These are phyloP conservation scores for Idaea aversata DNA, from an alignment of 2,888 invertebrate species.

Conservation along the genomic window DNA sequence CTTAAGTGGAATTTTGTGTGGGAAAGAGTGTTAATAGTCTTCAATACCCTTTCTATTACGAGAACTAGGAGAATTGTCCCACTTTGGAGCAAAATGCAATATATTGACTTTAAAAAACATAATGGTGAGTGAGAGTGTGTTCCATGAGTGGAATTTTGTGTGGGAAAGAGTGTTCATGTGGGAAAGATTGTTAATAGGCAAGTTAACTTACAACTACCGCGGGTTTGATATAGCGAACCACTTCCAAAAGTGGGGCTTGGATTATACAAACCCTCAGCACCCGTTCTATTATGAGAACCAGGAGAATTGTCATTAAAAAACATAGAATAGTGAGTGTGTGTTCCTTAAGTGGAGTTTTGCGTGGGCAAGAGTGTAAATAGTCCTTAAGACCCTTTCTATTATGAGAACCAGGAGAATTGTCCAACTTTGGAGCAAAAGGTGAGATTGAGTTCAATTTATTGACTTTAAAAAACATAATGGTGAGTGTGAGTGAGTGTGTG, in stretches of 20 bases:
- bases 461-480: no score
- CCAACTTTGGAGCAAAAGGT: conserved; percentile 79
- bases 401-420: conserved; percentile 83
- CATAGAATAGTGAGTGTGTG: no score
- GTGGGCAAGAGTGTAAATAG: no score
- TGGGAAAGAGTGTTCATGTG: no score
- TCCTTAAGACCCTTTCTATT: conserved; percentile 88
- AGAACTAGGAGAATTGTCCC: conserved; percentile 85
- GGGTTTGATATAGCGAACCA: conserved; percentile 97
- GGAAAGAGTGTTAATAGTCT: no score
- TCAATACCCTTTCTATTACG: conserved; percentile 88
- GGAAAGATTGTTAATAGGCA: no score
- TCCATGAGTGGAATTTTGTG: conserved; percentile 4
- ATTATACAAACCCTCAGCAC: conserved; percentile 88
- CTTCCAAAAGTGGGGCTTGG: conserved; percentile 95
- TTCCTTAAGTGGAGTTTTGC: conserved; percentile 6
- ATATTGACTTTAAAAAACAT: background rate
- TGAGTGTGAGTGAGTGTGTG: no score
- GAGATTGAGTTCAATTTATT: background rate
- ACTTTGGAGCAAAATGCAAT: conserved; percentile 84
- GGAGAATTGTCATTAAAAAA: conserved; percentile 79
- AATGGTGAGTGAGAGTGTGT: no score
- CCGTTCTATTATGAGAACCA: conserved; percentile 88
- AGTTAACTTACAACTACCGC: conserved; percentile 92
- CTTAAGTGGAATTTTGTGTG: conserved; percentile 6